Evolutionary conservation across 2,888 invertebrate genomes (phyloP).

Genomic region (Ectemnius cavifrons): DNA sequence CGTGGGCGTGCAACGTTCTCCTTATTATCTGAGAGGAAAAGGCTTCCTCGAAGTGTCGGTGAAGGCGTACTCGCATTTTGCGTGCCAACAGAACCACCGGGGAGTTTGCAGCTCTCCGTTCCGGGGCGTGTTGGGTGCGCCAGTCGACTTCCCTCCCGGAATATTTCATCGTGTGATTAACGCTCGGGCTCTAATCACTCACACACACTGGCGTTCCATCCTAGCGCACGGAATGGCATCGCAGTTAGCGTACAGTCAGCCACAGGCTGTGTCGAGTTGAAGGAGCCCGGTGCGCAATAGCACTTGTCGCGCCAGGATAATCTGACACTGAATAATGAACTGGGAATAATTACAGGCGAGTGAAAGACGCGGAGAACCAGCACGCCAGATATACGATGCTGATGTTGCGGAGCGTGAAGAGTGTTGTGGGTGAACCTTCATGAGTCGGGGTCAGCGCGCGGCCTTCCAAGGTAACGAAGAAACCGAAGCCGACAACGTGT

Average conservation of each 20-base stretch:
- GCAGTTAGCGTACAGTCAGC: slow-evolving; percentile 16
- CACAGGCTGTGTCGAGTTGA: not conserved
- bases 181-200: slow-evolving; percentile 70
- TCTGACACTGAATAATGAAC: slow-evolving; percentile 60
- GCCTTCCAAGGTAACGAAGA: slow-evolving; percentile 66
- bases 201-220: slow-evolving; percentile 57
- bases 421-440: slow-evolving; percentile 59
- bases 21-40: not conserved
- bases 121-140: slow-evolving; percentile 25
- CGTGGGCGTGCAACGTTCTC: not conserved
- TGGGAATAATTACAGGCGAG: slow-evolving; percentile 54
- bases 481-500: slow-evolving; percentile 22
- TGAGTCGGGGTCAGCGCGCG: slow-evolving; percentile 60
- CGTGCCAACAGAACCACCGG: slow-evolving; percentile 9
- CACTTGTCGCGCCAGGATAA: slow-evolving; percentile 57
- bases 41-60: not conserved
- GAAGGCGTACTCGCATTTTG: not conserved
- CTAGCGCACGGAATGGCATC: slow-evolving; percentile 22
- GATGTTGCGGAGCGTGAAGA: slow-evolving; percentile 1
- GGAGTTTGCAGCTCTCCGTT: slow-evolving; percentile 34
- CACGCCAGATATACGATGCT: not conserved
- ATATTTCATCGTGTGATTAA: slow-evolving; percentile 74
- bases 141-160: slow-evolving; percentile 51
- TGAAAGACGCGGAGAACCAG: slow-evolving; percentile 47
- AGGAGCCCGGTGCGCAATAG: slow-evolving; percentile 20